A percentile compares a stretch with the other conserved stretches of the same genome.
phyloP scores from a whole-genome alignment of 2,113 vertebrate species.

The Sylvicapra grimmia region DNA sequence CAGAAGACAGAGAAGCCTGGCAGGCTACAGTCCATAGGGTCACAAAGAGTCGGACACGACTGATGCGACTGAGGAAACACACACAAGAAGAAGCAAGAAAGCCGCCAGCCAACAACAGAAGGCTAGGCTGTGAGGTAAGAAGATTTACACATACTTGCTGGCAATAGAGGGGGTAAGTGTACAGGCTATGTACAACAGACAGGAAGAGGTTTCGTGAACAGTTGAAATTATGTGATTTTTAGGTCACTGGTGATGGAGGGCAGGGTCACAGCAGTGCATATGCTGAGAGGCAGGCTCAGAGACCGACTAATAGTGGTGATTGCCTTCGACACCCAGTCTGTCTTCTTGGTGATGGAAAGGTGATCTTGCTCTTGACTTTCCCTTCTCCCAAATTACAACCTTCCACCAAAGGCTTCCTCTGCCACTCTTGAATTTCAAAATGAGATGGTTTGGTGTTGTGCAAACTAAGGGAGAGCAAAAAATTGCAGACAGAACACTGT shows the following conservation, averaged over 20 bases:
- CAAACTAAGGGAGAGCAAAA: conserved; percentile 43
- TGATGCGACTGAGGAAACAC: not conserved
- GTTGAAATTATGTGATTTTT: conserved; percentile 38
- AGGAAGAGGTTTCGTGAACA: not conserved
- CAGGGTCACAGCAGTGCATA: not conserved
- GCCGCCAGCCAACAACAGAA: not conserved
- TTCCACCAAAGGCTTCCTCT: conserved; percentile 3
- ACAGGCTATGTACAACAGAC: conserved; percentile 11
- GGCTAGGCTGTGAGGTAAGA: not conserved
- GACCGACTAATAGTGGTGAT: conserved; percentile 15
- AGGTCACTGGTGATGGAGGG: conserved; percentile 16
- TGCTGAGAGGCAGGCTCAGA: not conserved
- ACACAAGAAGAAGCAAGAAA: not conserved
- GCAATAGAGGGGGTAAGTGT: not conserved
- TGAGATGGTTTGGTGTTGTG: conserved; percentile 51
- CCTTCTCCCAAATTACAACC: conserved; percentile 56
- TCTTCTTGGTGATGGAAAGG: conserved; percentile 1
- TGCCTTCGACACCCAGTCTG: not conserved
- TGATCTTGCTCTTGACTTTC: conserved; percentile 43
- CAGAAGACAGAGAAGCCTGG: not conserved
- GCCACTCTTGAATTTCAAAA: conserved; percentile 38
- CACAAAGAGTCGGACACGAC: not conserved
- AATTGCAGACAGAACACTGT: not conserved
- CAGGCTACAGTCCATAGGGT: not conserved
- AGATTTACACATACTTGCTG: not conserved